A percentile compares a stretch with the other conserved stretches of the same genome.
phyloP scores from a whole-genome alignment of 2,888 invertebrate genomes.

The Polymixis lichenea region DNA sequence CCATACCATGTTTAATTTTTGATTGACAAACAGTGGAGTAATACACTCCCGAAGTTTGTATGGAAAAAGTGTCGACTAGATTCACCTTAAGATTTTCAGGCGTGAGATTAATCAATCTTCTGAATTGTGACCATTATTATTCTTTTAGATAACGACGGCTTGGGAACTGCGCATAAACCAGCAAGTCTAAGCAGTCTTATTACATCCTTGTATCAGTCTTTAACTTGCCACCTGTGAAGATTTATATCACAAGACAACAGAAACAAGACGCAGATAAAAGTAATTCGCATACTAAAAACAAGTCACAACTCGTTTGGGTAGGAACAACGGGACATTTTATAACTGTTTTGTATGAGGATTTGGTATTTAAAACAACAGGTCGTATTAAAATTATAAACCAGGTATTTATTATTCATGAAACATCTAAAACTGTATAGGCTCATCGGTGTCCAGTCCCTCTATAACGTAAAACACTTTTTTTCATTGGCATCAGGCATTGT shows the following conservation, averaged over 20 bases:
- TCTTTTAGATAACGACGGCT: not conserved
- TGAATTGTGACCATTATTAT: not conserved
- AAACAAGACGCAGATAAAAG: not conserved
- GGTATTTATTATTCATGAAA: not conserved
- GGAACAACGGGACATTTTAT: constrained; percentile 35
- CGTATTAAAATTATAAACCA: not conserved
- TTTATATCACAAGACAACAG: not conserved
- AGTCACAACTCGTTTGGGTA: constrained; percentile 37
- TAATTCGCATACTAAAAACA: constrained; percentile 23
- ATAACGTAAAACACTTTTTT: not conserved
- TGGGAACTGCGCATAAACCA: not conserved
- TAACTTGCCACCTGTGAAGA: not conserved
- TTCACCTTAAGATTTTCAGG: too few species aligned
- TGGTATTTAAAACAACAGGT: constrained; percentile 3
- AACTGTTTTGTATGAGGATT: constrained; percentile 22
- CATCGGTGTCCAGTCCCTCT: not conserved
- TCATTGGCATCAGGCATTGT: not conserved
- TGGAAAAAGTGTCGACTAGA: too few species aligned
- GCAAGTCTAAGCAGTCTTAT: not conserved
- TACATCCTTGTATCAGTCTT: not conserved
- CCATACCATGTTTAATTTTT: too few species aligned
- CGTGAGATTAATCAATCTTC: too few species aligned
- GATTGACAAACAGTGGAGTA: too few species aligned
- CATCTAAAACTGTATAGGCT: not conserved
- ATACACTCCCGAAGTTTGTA: too few species aligned